Evolutionary conservation across 1,140 invertebrate genomes (phyloP), one percentile per base, ranked within the genome.

Genomic region (Doryteuthis pealeii): DNA sequence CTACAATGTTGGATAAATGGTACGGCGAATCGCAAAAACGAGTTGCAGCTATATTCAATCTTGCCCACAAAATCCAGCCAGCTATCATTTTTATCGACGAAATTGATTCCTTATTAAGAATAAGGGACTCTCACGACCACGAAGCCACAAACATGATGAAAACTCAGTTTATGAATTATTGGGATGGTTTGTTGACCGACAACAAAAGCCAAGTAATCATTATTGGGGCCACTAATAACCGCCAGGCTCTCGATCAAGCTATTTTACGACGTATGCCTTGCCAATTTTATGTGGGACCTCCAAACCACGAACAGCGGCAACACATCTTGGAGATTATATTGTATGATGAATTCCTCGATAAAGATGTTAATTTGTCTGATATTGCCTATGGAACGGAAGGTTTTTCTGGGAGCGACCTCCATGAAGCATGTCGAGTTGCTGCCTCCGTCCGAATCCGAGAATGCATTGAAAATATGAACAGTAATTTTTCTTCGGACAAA

Each of bases 61-160:
- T 99, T 58, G 97, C 97, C 32, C 91, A 94, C 0, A 98, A 98
- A 89, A 89, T 98, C 66, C 94, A 97, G 86, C 96, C 96, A 5
- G 95, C 94, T 76, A 98, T 97, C 76, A 94, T 97, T 74, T 97
- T 98, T 81, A 94, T 98, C 85, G 98, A 99, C 90, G 97, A 99
- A 92, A 99, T 99, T 82, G 97, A 99, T 90, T 98, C 97, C 18
- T 98, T 99, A 87, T 89, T 99, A 73, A 91, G 97, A 70, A 91
- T 92, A 33, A 91, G 98, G 62, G 94, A 93, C 82, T 90, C 92
- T 4, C 93, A 94, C 82, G 97, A 99, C 89, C 97, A 99, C 87
- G 98, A 99, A 89, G 96, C 96, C 1, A 99, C 97, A 0, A 96
- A 96, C 8, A 98, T 99, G 96, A 98, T 99, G 93, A 99, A 99